phyloP scores from a whole-genome alignment of 2,113 vertebrate species.

The Marcusenius ussheri region DNA sequence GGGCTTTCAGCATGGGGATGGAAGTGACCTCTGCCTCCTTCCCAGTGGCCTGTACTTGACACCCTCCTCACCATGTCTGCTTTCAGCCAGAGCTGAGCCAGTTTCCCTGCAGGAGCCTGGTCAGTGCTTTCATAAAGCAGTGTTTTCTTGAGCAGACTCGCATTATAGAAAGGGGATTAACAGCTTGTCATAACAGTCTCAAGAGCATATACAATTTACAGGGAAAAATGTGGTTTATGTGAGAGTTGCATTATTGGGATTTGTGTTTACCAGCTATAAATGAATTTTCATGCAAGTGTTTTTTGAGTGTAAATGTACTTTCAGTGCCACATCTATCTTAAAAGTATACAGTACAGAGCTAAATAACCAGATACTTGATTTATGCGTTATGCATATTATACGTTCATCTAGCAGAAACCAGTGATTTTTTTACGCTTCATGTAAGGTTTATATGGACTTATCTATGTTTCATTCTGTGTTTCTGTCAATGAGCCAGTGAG shows the following conservation, averaged over 20 bases:
- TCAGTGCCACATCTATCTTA: neutral
- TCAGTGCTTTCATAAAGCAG: neutral
- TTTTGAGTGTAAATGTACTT: neutral
- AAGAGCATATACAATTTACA: neutral
- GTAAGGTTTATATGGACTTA: neutral
- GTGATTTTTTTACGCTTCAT: neutral
- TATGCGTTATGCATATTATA: neutral
- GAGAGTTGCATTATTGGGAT: neutral
- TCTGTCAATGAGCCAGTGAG: conserved; percentile 6
- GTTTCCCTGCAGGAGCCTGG: neutral
- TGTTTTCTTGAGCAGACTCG: neutral
- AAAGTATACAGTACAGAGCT: neutral
- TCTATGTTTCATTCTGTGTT: neutral
- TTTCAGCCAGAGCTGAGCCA: neutral
- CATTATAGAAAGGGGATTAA: neutral
- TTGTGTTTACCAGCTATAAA: neutral
- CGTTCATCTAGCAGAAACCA: neutral
- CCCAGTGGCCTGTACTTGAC: neutral
- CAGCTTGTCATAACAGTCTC: neutral
- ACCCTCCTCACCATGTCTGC: neutral
- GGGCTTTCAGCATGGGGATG: conserved; percentile 11
- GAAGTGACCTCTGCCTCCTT: neutral
- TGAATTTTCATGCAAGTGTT: neutral
- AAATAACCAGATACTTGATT: neutral
- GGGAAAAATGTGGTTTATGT: neutral